Evolutionary conservation across 2,888 invertebrate species (phyloP), one percentile per base, ranked within the genome.

Genomic region (Epinotia demarniana): DNA sequence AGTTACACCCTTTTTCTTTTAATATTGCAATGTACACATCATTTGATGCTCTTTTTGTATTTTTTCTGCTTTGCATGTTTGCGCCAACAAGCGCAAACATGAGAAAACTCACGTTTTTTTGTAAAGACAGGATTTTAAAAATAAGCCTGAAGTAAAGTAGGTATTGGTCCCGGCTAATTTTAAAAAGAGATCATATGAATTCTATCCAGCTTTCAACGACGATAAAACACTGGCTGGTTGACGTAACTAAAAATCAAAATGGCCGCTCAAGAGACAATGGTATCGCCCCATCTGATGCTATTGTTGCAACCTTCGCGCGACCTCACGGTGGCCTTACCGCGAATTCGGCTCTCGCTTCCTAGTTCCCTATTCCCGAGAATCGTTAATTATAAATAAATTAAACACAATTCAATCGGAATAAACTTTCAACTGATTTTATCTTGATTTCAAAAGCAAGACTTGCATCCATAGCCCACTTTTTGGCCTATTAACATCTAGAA

Each of bases 301-400:
- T 73, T 67, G 75, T 58, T 62, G 68, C 60, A 70, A 74, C 76
- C 73, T 77, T 77, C 76, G 76, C 66, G 73, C 67, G 77, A 74
- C 77, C 77, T 77, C 74, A 43, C 33, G 13, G 12, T 55, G 74
- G 61, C 77, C 74, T 77, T 70, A 19, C 69, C 58, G 67, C 70
- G 61, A 74, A 77, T 77, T 77, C 70, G 67, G 58, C 61, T 73
- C 53, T 66, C 73, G 74, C 71, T 77, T 77, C 77, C 77, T 77
- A 71, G 70, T 77, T 70, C 70, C 69, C 64, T 70, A 49, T 2
- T 70, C 66, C 69, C 69, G 70, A 62, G 9, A 72, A 66, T 61
- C 33, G 23, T 4, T 13, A n/a, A 53, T 53, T n/a, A n/a, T 53
- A n/a, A 53, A 53, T n/a, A 53, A 53, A 53, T 1, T 53, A 49